Evolutionary conservation across 2,888 invertebrate species (phyloP), one percentile per base, ranked within the genome.

Genomic region (Caenorhabditis angaria): DNA sequence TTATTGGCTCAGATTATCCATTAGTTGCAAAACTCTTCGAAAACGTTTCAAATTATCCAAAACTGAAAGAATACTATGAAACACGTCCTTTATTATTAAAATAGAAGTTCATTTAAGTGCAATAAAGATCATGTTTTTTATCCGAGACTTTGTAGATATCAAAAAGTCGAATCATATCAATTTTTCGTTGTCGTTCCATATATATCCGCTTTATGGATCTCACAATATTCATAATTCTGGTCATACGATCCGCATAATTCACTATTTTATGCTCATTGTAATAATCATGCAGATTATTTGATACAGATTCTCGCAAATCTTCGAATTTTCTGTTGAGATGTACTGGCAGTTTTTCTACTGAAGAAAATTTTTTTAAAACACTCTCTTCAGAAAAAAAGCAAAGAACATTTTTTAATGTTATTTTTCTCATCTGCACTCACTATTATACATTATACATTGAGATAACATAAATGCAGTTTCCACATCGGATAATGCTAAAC

Each of bases 101-200:
- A 8, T 5, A 32, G 12, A 32, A 32, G 12, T 8, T 32, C 6
- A 41, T 6, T 41, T 14, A 41, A 3, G 41, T 41, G 41, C 41
- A 41, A 41, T 18, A 41, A 3, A 41, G 18, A 41, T 41, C 41
- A 14, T 2, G 10, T 41, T 41, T 41, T 58, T 70, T 70, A 20
- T 70, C 60, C 41, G 65, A 70, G 3, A 70, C 41, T 57, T 70
- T 61, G 29, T 65, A 70, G 35, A 70, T 55, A 58, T 70, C 61
- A 29, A 70, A 70, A 14, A 70, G 55, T 20, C 53, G 41, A 18
- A 70, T 47, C 4, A 70, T 28, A 41, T 70, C 70, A 58, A 51
- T 64, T 53, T 70, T 64, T 22, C 61, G 51, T 20, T 60, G 53
- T 41, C 70, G 64, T 24, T 20, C 24, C 12, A 27, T 35, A 53